These are phyloP conservation scores for Kryptolebias ocellatus DNA, from an alignment of 2,797 vertebrate species.

Conservation along the genomic window DNA sequence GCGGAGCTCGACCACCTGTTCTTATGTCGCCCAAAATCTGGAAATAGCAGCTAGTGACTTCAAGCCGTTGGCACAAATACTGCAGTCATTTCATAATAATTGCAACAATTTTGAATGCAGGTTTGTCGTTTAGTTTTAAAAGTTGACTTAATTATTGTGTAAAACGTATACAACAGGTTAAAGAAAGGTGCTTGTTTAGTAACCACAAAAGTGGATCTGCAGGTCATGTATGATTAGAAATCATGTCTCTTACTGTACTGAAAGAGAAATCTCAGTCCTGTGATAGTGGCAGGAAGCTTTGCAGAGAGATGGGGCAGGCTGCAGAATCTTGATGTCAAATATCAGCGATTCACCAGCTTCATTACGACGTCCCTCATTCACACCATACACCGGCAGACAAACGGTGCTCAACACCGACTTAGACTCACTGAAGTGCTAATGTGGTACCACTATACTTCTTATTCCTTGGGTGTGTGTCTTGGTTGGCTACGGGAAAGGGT, in stretches of 20 bases:
- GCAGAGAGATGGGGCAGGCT: conserved; percentile 5
- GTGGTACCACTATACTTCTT: conserved; percentile 22
- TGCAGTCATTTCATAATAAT: not conserved
- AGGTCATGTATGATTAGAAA: not conserved
- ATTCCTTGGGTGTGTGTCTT: conserved; percentile 19
- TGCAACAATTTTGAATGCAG: not conserved
- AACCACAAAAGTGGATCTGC: not conserved
- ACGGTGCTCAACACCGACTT: conserved; percentile 32
- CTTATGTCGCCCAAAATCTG: conserved; percentile 54
- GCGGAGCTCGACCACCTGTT: conserved; percentile 62
- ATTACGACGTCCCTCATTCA: conserved; percentile 36
- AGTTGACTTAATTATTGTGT: not conserved
- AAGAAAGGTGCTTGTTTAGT: not conserved
- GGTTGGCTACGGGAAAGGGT: conserved; percentile 41
- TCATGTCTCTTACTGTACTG: conserved; percentile 49
- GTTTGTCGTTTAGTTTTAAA: not conserved
- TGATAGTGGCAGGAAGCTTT: conserved; percentile 18
- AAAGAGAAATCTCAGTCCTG: conserved; percentile 35
- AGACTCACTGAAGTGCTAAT: conserved; percentile 41
- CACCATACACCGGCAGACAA: conserved; percentile 12
- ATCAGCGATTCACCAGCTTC: conserved; percentile 63
- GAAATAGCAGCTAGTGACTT: conserved; percentile 65
- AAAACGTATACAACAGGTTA: not conserved
- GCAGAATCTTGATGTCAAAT: conserved; percentile 48
- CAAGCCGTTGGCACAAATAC: conserved; percentile 20